Evolutionary conservation across 1,140 invertebrate species (phyloP), one percentile per base, ranked within the genome.

Genomic region (Tetraneura akinire): DNA sequence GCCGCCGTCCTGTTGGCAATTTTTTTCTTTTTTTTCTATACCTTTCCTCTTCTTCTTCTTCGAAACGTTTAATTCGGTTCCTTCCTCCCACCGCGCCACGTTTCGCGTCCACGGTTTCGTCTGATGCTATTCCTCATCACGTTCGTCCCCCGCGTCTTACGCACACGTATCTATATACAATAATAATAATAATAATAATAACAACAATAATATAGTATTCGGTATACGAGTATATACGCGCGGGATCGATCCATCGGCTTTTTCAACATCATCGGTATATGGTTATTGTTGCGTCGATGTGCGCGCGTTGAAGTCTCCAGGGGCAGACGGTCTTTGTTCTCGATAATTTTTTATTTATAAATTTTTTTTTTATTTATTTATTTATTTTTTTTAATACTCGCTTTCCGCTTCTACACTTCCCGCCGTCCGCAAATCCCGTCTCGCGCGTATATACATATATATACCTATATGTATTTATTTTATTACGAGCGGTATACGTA

Each of bases 11-110:
- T 47, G 37, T 47, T 76, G 53, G 32, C 29, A 60, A 18, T 60
- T 47, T 47, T 42, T 74, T 32, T 62, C 1, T 66, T 42, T n/a
- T 37, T n/a, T 37, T 64, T 37, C 11, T 42, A 26, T 55, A 26
- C 42, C 21, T 47, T 68, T 68, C 42, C 53, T 37, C 32, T 37
- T 37, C 3, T 76, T 57, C 49, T 78, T 78, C 74, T 60, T 78
- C 74, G 74, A 78, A 78, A 78, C 74, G 74, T 78, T 78, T 78
- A 60, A 78, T 78, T 78, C 74, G 74, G 74, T 42, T 78, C 55
- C 37, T 62, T 60, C 55, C 55, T 42, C 55, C 51, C 37, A 37
- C n/a, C 23, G 16, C 47, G 26, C 60, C 60, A 26, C 60, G 8
- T 26, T 66, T 66, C 64, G 18, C 64, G 64, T 66, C 64, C 37